Base-by-base conservation (phyloP, 2,888 invertebrate species). In the Diarsia rubi region DNA sequence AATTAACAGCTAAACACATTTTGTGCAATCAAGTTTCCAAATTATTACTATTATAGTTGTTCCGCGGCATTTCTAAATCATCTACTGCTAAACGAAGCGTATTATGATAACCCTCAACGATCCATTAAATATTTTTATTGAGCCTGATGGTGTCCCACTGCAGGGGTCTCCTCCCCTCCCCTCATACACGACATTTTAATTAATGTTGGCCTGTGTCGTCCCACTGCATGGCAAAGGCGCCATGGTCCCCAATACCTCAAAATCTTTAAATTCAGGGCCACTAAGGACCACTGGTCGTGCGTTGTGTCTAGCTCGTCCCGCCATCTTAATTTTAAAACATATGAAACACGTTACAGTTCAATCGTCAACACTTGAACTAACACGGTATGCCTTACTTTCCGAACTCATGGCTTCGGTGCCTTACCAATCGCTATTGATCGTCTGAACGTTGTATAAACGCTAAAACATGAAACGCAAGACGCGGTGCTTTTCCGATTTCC, bases 401-500 rank as follows among this genome's bases (percentile, higher is more conserved):
- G 37, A 63, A 57, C 66, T 67, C n/a, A 66, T 63, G 62, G 14
- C 14, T 0, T 19, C n/a, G 16, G 54, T 24, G 57, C 16, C 57
- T 19, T 19, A 1, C 12, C 63, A 16, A 37, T 24, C 31, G 57
- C 47, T 78, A 80, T 78, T 65, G 79, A 69, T 80, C 60, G 27
- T 21, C 16, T 31, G 31, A 3, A 8, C 5, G 11, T 47, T 12
- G 14, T n/a, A 49, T n/a, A 19, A 42, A 59, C 66, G 24, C 31
- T 16, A 47, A 62, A 81, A 63, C 54, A 47, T 24, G 14, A 69
- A 54, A 65, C 52, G n/a, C 6, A 24, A 49, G 14, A 49, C 54
- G 24, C 42, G 37, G 45, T 54, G 24, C 6, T 64, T 67, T 82
- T 57, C 75, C 45, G 82, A 59, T 81, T 81, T 79, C 76, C 82